A percentile compares a stretch with the other conserved stretches of the same genome.
Evolutionary conservation across 2,888 invertebrate genomes (phyloP).

Genomic region (Nephrotoma flavescens): DNA sequence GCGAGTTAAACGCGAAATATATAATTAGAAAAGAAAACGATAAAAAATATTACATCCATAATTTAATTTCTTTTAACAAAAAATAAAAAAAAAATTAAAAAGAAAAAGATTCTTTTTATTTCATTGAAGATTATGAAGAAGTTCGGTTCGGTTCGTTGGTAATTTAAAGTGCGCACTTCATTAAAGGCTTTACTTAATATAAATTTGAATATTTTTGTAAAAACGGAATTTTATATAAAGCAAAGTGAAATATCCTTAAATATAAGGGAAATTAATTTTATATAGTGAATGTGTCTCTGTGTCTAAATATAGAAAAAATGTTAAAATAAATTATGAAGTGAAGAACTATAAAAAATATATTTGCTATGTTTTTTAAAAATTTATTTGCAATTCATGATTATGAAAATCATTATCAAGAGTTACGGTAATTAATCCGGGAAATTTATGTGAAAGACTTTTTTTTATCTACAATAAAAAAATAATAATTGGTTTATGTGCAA

Average conservation of each 20-base stretch:
- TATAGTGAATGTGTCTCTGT: neutral
- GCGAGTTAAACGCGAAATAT: neutral
- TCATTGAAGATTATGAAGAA: neutral
- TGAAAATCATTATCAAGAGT: neutral
- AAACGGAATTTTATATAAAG: neutral
- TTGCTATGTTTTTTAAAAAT: neutral
- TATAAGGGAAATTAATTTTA: neutral
- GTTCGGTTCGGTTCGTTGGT: constrained; percentile 1
- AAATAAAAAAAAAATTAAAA: neutral
- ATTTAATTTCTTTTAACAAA: neutral
- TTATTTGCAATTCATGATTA: neutral
- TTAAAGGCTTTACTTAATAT: neutral
- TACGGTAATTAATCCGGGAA: neutral
- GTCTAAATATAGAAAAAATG: neutral
- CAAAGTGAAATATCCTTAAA: neutral
- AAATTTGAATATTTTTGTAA: neutral
- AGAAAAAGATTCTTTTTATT: neutral
- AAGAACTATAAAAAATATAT: neutral
- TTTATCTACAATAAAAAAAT: neutral
- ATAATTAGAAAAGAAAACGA: neutral
- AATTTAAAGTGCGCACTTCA: neutral
- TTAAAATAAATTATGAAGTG: neutral
- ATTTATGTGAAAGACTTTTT: neutral
- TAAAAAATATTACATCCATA: neutral
- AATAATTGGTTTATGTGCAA: neutral